Conservation (phyloP, 2,888 invertebrate species). For the Nemurella pictetii region DNA sequence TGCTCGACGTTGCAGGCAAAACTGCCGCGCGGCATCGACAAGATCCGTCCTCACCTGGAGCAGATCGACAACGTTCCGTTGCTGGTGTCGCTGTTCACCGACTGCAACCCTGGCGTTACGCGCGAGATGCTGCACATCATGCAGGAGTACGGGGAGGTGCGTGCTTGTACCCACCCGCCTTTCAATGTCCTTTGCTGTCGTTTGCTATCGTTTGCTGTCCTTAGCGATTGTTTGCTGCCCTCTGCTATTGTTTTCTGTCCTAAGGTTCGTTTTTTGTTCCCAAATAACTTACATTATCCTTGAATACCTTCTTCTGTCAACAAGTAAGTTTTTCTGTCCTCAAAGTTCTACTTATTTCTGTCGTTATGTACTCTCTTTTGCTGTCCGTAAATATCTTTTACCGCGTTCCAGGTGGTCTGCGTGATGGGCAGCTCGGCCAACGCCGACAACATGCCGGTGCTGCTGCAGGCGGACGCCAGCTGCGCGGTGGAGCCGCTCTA, state of each 20-base stretch:
- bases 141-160: constrained; percentile 65
- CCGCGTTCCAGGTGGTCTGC: constrained; percentile 93
- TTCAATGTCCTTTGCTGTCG: too few species aligned
- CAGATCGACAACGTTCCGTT: constrained; percentile 97
- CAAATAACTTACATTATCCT: too few species aligned
- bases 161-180: too few species aligned
- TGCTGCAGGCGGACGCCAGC: constrained; percentile 93
- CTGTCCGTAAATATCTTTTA: too few species aligned
- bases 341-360: too few species aligned
- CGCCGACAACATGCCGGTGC: constrained; percentile 87
- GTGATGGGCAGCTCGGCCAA: constrained; percentile 91
- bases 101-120: constrained; percentile 91
- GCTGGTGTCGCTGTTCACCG: constrained; percentile 95
- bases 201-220: too few species aligned
- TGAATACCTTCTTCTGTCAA: too few species aligned
- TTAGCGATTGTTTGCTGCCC: too few species aligned
- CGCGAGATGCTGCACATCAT: constrained; percentile 92
- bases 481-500: constrained; percentile 91
- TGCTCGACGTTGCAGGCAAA: constrained; percentile 77
- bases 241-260: too few species aligned
- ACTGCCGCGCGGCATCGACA: constrained; percentile 93
- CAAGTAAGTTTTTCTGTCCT: too few species aligned
- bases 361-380: too few species aligned
- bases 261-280: too few species aligned
- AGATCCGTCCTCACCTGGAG: constrained; percentile 93